Conservation (phyloP, 2,113 vertebrate species). For the Speoplatyrhinus poulsoni region DNA sequence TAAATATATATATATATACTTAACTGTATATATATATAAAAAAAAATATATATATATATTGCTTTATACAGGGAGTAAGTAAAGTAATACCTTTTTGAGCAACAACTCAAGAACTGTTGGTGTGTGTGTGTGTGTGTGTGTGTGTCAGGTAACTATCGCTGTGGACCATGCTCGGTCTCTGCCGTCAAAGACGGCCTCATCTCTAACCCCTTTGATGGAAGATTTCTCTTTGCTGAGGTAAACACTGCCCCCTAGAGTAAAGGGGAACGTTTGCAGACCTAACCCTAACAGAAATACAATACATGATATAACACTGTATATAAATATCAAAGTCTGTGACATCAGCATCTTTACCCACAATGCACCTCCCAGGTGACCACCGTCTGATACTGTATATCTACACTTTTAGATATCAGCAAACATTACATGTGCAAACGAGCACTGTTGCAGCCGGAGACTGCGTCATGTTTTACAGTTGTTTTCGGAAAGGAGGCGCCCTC, state of each 20-base stretch:
- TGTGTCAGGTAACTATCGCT: conserved; percentile 84
- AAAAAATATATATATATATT: not conserved
- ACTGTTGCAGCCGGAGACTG: conserved; percentile 35
- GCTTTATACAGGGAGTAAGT: not conserved
- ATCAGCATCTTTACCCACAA: too few relatives aligned
- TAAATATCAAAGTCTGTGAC: too few relatives aligned
- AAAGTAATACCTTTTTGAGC: too few relatives aligned
- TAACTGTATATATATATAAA: not conserved
- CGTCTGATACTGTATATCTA: too few relatives aligned
- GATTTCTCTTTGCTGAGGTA: conserved; percentile 91
- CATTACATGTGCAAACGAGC: conserved; percentile 55
- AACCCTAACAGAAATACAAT: too few relatives aligned
- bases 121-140: conserved; percentile 2
- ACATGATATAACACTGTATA: too few relatives aligned
- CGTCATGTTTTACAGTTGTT: conserved; percentile 48
- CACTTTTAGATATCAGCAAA: too few relatives aligned
- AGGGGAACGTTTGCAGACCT: not conserved
- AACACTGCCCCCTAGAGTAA: not conserved
- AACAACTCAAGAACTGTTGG: not conserved
- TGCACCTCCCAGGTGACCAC: too few relatives aligned
- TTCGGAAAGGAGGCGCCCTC: conserved; percentile 12
- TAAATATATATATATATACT: too few relatives aligned
- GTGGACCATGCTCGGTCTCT: conserved; percentile 85
- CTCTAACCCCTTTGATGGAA: conserved; percentile 82
- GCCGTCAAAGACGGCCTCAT: conserved; percentile 84